Conservation (phyloP, 2,113 vertebrate species). For the Eleginops maclovinus region DNA sequence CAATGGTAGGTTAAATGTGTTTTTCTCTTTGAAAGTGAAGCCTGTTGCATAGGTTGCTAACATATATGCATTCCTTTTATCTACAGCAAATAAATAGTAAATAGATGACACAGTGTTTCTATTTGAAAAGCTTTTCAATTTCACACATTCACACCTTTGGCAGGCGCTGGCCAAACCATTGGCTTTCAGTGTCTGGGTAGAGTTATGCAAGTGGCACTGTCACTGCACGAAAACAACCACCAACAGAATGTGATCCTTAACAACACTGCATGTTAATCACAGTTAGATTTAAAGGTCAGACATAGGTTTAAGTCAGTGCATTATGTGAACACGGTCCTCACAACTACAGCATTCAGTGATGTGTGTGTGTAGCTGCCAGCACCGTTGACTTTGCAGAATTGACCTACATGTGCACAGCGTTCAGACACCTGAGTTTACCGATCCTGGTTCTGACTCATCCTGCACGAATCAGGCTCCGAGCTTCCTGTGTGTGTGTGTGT, state of each 20-base stretch:
- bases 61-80: neutral
- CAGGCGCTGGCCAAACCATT: neutral
- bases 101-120: neutral
- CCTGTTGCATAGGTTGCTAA: neutral
- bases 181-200: too few relatives aligned
- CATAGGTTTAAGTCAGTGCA: neutral
- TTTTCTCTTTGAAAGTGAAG: neutral
- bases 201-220: too few relatives aligned
- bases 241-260: too few relatives aligned
- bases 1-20: neutral
- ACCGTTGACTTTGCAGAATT: conserved; percentile 60
- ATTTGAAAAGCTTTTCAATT: neutral
- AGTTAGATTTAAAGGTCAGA: neutral
- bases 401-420: conserved; percentile 59
- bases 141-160: neutral
- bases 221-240: too few relatives aligned
- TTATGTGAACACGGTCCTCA: neutral
- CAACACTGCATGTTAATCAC: neutral
- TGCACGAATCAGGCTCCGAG: conserved; percentile 44
- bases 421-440: conserved; percentile 66
- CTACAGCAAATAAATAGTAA: too few relatives aligned
- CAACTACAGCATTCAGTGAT: neutral
- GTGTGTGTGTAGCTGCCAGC: neutral
- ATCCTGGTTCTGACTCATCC: conserved; percentile 68
- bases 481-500: conserved; percentile 12